Percentiles rank a stretch among this genome's conserved stretches.
These are phyloP conservation scores for Xestobium rufovillosum DNA, from an alignment of 2,888 invertebrate genomes.

Conservation along the genomic window DNA sequence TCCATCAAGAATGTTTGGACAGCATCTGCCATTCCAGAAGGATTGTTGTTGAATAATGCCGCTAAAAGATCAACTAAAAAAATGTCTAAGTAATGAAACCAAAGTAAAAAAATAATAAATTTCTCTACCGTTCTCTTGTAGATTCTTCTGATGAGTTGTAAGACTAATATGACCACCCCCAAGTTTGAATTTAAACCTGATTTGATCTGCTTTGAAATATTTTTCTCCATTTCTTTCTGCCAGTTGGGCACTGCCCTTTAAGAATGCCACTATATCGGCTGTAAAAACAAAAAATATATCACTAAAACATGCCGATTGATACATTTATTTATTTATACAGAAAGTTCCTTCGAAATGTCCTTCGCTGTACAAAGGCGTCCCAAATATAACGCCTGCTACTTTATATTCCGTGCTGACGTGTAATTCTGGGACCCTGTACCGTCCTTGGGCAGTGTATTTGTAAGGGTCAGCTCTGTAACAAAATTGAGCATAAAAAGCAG, in stretches of 20 bases:
- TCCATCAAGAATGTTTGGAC: neutral
- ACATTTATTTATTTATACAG: too few relatives aligned
- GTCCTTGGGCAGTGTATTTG: neutral
- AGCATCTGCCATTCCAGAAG: neutral
- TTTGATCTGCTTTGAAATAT: neutral
- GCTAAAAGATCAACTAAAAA: neutral
- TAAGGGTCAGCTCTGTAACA: neutral
- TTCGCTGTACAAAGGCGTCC: neutral
- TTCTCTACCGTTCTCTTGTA: neutral
- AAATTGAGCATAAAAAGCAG: too few relatives aligned
- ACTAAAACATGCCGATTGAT: too few relatives aligned
- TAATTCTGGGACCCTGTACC: neutral
- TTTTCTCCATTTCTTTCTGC: neutral
- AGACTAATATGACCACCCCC: conserved; percentile 1
- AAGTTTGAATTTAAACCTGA: neutral
- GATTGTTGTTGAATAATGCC: neutral
- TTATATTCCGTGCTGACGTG: neutral
- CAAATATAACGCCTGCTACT: neutral
- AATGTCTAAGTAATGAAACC: neutral
- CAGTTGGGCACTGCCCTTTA: neutral
- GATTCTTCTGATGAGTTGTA: neutral
- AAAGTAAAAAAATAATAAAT: neutral
- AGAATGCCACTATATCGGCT: neutral
- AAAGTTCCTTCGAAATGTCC: neutral
- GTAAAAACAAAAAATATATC: too few relatives aligned